Evolutionary conservation across 2,113 vertebrate species (phyloP).

Genomic region (Phyllostomus hastatus): DNA sequence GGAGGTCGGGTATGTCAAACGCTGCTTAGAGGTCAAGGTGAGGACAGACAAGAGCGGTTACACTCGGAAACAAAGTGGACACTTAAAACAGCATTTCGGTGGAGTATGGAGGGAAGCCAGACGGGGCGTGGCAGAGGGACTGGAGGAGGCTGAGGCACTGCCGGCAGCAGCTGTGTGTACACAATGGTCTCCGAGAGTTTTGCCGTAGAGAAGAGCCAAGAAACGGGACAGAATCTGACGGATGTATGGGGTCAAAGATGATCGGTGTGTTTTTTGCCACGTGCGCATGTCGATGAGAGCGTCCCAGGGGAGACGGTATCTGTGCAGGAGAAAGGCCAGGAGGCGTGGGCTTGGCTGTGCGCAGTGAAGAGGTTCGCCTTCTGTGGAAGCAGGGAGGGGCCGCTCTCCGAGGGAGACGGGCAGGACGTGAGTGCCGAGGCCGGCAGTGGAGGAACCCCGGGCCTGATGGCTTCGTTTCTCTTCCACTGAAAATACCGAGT

Average conservation of each 20-base stretch:
- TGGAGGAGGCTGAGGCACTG: background rate
- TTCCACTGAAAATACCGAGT: background rate
- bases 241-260: background rate
- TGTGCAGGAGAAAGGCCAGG: background rate
- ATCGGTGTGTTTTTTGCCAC: background rate
- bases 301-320: background rate
- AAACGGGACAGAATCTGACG: background rate
- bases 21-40: background rate
- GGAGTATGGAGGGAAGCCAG: background rate
- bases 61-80: background rate
- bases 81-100: background rate
- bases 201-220: background rate
- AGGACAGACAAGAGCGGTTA: background rate
- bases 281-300: background rate
- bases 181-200: background rate
- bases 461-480: background rate
- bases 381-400: background rate
- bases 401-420: background rate
- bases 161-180: background rate
- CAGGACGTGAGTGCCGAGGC: background rate
- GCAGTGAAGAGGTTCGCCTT: too few relatives aligned
- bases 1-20: background rate
- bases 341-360: background rate
- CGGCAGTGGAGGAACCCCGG: background rate
- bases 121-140: accelerated